Percentiles rank a stretch among this genome's conserved stretches.
Conservation (phyloP, 2,888 invertebrate species). For the Hedychridium roseum region DNA sequence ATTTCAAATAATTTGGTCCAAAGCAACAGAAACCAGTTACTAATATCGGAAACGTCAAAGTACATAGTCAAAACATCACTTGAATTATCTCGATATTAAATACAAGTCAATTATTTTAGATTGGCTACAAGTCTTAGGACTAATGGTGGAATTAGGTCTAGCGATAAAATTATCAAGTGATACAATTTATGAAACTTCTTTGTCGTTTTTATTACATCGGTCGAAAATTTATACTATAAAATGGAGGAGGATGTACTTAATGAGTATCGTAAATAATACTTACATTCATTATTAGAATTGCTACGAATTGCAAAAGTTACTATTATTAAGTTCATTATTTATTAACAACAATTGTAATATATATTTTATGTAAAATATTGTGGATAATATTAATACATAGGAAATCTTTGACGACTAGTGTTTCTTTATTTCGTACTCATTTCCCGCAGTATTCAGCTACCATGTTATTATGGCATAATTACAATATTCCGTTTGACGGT, state of each 20-base stretch:
- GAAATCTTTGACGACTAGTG: slow-evolving; percentile 19
- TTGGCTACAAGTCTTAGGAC: slow-evolving; percentile 13
- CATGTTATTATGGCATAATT: no score
- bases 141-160: slow-evolving; percentile 9
- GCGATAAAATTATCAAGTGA: slow-evolving; percentile 19
- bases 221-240: slow-evolving; percentile 21
- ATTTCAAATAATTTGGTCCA: no score
- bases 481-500: no score
- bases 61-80: no score
- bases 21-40: no score
- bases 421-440: no score
- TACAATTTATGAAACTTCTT: slow-evolving; percentile 10
- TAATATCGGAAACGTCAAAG: no score
- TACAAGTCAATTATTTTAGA: slow-evolving; percentile 30
- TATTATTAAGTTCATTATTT: slow-evolving; percentile 39
- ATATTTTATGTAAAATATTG: slow-evolving; percentile 59
- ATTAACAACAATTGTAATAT: slow-evolving; percentile 53
- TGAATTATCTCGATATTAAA: no score
- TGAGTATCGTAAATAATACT: slow-evolving; percentile 31
- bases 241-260: slow-evolving; percentile 41
- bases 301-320: slow-evolving; percentile 13
- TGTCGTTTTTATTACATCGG: slow-evolving; percentile 22
- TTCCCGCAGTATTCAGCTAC: no score
- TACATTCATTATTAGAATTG: slow-evolving; percentile 24
- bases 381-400: slow-evolving; percentile 50